Base-by-base conservation (phyloP, 2,797 vertebrate genomes). In the Chrysolophus pictus region DNA sequence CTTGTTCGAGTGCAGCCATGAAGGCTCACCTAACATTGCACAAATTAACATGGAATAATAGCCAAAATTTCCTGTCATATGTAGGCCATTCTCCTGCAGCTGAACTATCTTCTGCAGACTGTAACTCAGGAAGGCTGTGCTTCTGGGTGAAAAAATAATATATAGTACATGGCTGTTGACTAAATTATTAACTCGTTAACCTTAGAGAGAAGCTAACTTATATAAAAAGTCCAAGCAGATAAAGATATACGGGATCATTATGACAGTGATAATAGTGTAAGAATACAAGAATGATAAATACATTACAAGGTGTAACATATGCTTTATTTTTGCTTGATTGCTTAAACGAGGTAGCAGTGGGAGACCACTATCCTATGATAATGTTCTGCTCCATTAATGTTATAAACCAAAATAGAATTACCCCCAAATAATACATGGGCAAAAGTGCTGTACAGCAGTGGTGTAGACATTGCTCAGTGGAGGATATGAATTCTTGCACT, bases 301-400 rank as follows among this genome's bases (percentile, higher is more conserved):
- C 85, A 88, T 96, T 97, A 97, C 96, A 97, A 96, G 95, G 83
- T 94, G 95, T 95, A 96, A 97, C 97, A 97, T 95, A 87, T 97
- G 97, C 96, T 96, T 96, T 95, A 96, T 94, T 95, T 97, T 96
- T 97, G 96, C 97, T 95, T 96, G 94, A 88, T 94, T 96, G 96
- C 97, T 94, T 97, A 90, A 94, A 94, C 5, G 87, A 94, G 81
- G 91, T 94, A 97, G 95, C 96, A 96, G 91, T 89, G 95, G 96
- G 96, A 96, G 77, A 96, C 95, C 92, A 82, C 91, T 84, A 86
- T 84, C 42, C 84, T 90, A 44, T 86, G 93, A 92, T 77, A 95
- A 55, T 63, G 87, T 84, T 83, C 90, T 93, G 80, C 75, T 95
- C 76, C 94, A 85, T 77, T 82, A 94, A 94, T 55, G 95, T 92